Evolutionary conservation across 2,113 vertebrate genomes (phyloP).

Genomic region (Bostrychus sinensis): DNA sequence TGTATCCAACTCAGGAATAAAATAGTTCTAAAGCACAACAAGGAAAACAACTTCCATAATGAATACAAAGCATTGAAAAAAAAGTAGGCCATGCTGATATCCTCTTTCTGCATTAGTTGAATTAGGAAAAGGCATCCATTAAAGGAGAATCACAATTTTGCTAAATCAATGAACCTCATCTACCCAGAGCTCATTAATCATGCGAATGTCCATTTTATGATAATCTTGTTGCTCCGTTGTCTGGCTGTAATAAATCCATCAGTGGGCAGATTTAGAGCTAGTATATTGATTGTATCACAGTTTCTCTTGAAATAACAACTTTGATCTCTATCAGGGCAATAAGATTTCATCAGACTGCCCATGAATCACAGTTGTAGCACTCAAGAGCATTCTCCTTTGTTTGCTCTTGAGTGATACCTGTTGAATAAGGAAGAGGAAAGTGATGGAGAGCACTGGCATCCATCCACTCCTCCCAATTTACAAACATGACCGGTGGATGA

Average conservation of each 20-base stretch:
- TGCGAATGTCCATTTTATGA: constrained; percentile 32
- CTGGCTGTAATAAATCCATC: constrained; percentile 42
- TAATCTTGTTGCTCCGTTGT: constrained; percentile 8
- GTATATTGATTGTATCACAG: constrained; percentile 68
- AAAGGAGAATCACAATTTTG: no score
- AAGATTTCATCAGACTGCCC: constrained; percentile 48
- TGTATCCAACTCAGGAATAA: no score
- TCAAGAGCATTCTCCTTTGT: constrained; percentile 18
- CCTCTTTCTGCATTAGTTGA: no score
- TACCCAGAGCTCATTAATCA: constrained; percentile 44
- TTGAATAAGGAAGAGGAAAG: constrained; percentile 60
- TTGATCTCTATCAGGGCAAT: constrained; percentile 57
- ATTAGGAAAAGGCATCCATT: no score
- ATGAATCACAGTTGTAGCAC: constrained; percentile 45
- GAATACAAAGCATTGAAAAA: constrained; percentile 4
- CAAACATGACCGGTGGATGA: constrained; percentile 86
- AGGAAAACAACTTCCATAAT: no score
- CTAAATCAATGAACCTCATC: no score
- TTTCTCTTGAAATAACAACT: constrained; percentile 43
- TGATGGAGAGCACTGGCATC: constrained; percentile 56
- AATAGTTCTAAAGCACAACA: no score
- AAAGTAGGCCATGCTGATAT: background rate
- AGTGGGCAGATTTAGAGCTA: constrained; percentile 31
- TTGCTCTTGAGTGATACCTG: constrained; percentile 29
- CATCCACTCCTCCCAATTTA: constrained; percentile 79